Conservation (phyloP, 2,888 invertebrate species). For the Syrphus vitripennis region DNA sequence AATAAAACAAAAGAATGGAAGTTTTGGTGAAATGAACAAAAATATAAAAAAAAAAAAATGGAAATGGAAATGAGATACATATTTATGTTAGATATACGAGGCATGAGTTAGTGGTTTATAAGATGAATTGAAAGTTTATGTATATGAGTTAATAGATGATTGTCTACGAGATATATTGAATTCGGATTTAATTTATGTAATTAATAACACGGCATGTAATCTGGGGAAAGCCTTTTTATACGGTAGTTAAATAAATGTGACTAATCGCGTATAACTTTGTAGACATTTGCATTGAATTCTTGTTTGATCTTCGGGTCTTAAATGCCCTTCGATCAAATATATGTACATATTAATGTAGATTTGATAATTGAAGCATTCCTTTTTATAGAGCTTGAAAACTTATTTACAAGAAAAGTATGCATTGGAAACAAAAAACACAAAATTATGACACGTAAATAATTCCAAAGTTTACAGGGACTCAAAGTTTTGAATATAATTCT, state of each 20-base stretch:
- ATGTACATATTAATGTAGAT: too few relatives aligned
- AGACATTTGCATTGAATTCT: not conserved
- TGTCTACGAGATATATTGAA: conserved; percentile 61
- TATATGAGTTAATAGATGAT: not conserved
- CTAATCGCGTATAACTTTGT: not conserved
- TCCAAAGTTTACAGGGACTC: too few relatives aligned
- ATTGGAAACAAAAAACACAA: too few relatives aligned
- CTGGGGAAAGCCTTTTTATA: conserved; percentile 4
- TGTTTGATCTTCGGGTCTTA: not conserved
- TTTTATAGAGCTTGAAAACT: too few relatives aligned
- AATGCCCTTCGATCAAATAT: not conserved
- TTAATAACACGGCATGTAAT: not conserved
- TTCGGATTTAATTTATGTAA: not conserved
- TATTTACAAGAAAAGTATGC: too few relatives aligned
- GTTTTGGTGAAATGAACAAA: conserved; percentile 53
- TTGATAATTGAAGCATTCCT: too few relatives aligned
- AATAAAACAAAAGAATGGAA: conserved; percentile 65
- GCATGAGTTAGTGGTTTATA: conserved; percentile 63
- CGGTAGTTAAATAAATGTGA: not conserved
- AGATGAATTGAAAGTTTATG: conserved; percentile 54
- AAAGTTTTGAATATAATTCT: too few relatives aligned
- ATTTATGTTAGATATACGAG: conserved; percentile 62
- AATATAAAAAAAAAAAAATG: conserved; percentile 48
- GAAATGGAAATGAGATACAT: conserved; percentile 68
- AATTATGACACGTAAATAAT: too few relatives aligned